A percentile compares a stretch with the other conserved stretches of the same genome.
These are phyloP conservation scores for Eurytoma californica DNA, from an alignment of 2,888 invertebrate genomes.

Conservation along the genomic window DNA sequence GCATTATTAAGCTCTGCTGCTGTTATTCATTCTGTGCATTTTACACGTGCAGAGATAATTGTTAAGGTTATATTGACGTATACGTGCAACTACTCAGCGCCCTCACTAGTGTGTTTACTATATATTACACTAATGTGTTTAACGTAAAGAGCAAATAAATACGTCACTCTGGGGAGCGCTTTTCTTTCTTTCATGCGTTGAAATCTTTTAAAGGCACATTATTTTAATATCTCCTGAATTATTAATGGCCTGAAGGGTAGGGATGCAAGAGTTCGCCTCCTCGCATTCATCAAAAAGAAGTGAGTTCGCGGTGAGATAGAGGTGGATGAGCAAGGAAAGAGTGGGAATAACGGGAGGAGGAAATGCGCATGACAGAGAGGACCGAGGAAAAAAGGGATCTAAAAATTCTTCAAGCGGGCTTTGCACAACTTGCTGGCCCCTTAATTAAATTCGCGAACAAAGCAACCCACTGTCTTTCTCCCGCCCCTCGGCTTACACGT, in stretches of 20 bases:
- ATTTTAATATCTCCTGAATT: conserved; percentile 54
- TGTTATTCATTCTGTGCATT: background rate
- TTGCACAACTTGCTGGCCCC: conserved; percentile 30
- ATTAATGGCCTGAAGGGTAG: conserved; percentile 45
- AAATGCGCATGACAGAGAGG: conserved; percentile 16
- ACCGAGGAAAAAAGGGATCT: conserved; percentile 20
- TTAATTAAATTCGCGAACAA: conserved; percentile 58
- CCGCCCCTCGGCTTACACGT: conserved; percentile 53
- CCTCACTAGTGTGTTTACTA: conserved; percentile 15
- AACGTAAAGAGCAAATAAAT: conserved; percentile 39
- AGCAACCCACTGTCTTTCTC: conserved; percentile 52
- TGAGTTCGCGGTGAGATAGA: conserved; percentile 4
- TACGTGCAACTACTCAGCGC: too few relatives aligned
- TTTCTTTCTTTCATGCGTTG: background rate
- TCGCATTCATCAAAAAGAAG: conserved; percentile 47
- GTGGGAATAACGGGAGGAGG: conserved; percentile 10
- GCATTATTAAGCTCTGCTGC: conserved; percentile 3
- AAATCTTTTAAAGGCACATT: conserved; percentile 42
- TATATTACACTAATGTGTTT: conserved; percentile 20
- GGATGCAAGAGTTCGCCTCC: conserved; percentile 16
- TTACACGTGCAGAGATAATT: too few relatives aligned
- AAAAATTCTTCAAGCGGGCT: conserved; percentile 47
- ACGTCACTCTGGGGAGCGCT: background rate
- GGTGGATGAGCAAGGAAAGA: background rate
- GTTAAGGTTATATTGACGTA: too few relatives aligned